Conservation (phyloP, 2,113 vertebrate species). For the Alexandromys fortis region DNA sequence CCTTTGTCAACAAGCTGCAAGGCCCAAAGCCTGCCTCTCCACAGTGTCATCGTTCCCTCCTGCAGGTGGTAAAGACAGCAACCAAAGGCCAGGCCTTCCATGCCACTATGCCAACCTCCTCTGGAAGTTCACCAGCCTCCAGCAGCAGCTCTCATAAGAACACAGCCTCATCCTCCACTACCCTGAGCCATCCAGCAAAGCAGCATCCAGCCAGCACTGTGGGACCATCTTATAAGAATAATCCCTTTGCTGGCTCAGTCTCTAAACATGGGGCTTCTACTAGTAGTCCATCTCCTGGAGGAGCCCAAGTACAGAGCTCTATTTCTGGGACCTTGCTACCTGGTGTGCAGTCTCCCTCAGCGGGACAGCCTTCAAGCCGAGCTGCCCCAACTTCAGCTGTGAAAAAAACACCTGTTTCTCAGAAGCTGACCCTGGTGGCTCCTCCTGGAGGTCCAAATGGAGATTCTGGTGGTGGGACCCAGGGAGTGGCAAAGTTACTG, state of each 20-base stretch:
- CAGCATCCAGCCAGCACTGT: slow-evolving; percentile 81
- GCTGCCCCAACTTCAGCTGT: slow-evolving; percentile 62
- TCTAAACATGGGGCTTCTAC: slow-evolving; percentile 84
- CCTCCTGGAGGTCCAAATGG: slow-evolving; percentile 89
- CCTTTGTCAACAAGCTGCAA: slow-evolving; percentile 84
- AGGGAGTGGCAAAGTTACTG: slow-evolving; percentile 91
- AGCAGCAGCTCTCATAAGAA: slow-evolving; percentile 84
- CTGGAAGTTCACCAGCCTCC: slow-evolving; percentile 68
- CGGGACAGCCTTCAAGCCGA: slow-evolving; percentile 74
- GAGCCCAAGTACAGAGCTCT: slow-evolving; percentile 80
- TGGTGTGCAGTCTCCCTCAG: slow-evolving; percentile 57
- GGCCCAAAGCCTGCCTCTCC: slow-evolving; percentile 83
- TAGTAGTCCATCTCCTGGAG: slow-evolving; percentile 79
- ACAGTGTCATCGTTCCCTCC: slow-evolving; percentile 84
- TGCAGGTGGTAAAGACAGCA: slow-evolving; percentile 86
- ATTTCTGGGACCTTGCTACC: slow-evolving; percentile 80
- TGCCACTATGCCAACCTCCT: slow-evolving; percentile 72
- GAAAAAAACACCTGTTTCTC: slow-evolving; percentile 85
- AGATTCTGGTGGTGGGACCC: slow-evolving; percentile 87
- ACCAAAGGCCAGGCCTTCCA: slow-evolving; percentile 88
- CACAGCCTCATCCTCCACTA: slow-evolving; percentile 71
- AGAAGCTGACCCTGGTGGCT: slow-evolving; percentile 90
- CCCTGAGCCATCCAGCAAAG: slow-evolving; percentile 84
- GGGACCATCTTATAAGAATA: slow-evolving; percentile 84
- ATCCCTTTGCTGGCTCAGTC: slow-evolving; percentile 81